These are phyloP conservation scores for Drosophila watanabei DNA, from an alignment of 1,140 invertebrate genomes.

Conservation along the genomic window DNA sequence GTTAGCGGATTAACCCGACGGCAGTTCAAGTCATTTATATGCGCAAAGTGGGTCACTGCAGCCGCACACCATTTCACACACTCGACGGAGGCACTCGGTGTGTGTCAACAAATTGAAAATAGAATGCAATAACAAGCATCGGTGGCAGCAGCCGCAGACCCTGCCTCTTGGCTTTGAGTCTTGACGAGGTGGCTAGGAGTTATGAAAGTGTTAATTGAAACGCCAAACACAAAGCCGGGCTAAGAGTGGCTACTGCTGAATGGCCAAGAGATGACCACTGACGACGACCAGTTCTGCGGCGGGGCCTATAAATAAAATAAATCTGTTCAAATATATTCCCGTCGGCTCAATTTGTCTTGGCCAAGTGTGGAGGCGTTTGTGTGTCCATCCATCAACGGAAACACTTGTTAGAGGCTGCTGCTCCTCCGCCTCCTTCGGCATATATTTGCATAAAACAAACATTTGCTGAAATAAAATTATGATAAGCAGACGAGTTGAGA, in stretches of 20 bases:
- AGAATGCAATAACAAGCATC: slow-evolving; percentile 59
- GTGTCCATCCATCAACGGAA: slow-evolving; percentile 60
- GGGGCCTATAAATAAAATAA: slow-evolving; percentile 71
- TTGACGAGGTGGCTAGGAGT: slow-evolving; percentile 50
- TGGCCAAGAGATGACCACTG: slow-evolving; percentile 34
- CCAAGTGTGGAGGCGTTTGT: slow-evolving; percentile 46
- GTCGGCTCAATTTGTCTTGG: slow-evolving; percentile 67
- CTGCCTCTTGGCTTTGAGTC: slow-evolving; percentile 28
- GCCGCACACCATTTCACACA: slow-evolving; percentile 26
- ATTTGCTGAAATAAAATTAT: slow-evolving; percentile 52
- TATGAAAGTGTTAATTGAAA: slow-evolving; percentile 75
- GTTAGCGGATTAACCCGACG: slow-evolving; percentile 57
- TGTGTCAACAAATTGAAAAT: slow-evolving; percentile 69
- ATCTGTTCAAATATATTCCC: slow-evolving; percentile 65
- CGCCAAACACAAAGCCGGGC: slow-evolving; percentile 41
- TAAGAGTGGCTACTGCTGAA: slow-evolving; percentile 22
- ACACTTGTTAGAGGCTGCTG: slow-evolving; percentile 43
- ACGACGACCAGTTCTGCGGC: slow-evolving; percentile 35
- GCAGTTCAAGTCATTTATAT: slow-evolving; percentile 49
- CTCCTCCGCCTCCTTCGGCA: slow-evolving; percentile 4
- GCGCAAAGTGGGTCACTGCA: slow-evolving; percentile 68
- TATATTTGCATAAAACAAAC: slow-evolving; percentile 62
- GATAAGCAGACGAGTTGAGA: slow-evolving; percentile 59
- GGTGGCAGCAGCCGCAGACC: slow-evolving; percentile 32
- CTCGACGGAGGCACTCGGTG: slow-evolving; percentile 18